A percentile compares a stretch with the other conserved stretches of the same genome.
Conservation (phyloP, 2,888 invertebrate species). For the Ceriagrion tenellum region DNA sequence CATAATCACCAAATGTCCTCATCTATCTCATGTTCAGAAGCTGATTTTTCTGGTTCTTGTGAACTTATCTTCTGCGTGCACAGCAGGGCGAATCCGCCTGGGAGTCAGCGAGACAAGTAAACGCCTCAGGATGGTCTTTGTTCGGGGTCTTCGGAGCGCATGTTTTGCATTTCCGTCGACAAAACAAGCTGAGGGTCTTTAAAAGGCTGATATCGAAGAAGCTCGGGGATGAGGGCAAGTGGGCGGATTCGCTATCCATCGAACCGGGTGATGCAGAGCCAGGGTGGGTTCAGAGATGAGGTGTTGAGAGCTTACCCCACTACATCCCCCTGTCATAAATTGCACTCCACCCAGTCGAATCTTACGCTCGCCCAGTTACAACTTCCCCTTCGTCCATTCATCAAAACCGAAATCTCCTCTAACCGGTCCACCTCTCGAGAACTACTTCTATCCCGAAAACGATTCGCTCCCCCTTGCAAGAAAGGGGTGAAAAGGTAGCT, state of each 20-base stretch:
- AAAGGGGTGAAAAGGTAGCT: background rate
- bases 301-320: background rate
- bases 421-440: constrained; percentile 2
- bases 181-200: background rate
- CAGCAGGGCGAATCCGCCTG: background rate
- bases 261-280: background rate
- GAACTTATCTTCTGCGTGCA: background rate
- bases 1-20: background rate
- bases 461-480: background rate
- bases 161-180: background rate
- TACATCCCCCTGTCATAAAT: background rate
- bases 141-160: background rate
- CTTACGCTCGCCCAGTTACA: background rate
- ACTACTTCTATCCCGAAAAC: background rate
- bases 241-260: background rate
- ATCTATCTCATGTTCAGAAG: background rate
- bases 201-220: background rate
- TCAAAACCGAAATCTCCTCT: constrained; percentile 20
- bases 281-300: background rate
- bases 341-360: background rate
- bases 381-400: background rate
- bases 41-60: background rate
- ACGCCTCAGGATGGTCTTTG: background rate
- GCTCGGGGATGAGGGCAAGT: background rate
- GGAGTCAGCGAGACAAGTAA: background rate